These are phyloP conservation scores for Danionella dracula DNA, from an alignment of 2,797 vertebrate species.

Conservation along the genomic window DNA sequence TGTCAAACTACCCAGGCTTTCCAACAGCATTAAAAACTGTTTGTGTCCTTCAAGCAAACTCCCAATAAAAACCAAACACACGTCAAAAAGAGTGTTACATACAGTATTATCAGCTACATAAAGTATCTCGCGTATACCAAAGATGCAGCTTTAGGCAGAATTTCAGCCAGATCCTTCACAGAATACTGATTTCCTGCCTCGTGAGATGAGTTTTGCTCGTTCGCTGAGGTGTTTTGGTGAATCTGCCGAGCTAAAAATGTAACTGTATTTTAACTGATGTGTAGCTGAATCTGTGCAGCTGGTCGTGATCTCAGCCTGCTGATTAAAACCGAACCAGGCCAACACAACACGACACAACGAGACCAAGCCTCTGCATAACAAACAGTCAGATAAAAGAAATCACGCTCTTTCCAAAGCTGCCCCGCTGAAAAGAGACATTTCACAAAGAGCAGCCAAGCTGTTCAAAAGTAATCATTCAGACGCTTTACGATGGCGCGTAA, in stretches of 20 bases:
- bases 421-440: slow-evolving; percentile 34
- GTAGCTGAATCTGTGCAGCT: slow-evolving; percentile 33
- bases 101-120: no score
- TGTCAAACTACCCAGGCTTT: no score
- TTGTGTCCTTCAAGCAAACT: no score
- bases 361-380: not conserved
- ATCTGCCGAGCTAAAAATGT: slow-evolving; percentile 27
- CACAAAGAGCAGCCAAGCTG: slow-evolving; percentile 11
- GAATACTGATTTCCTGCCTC: slow-evolving; percentile 21
- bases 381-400: slow-evolving; percentile 41
- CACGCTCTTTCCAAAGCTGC: slow-evolving; percentile 29
- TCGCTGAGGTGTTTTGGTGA: slow-evolving; percentile 3
- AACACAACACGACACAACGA: slow-evolving; percentile 15
- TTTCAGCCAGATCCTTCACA: not conserved
- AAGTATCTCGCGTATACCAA: no score
- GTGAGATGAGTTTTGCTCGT: slow-evolving; percentile 30
- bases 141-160: not conserved
- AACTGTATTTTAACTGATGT: slow-evolving; percentile 40
- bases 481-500: not conserved
- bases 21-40: no score
- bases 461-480: slow-evolving; percentile 29
- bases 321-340: slow-evolving; percentile 36
- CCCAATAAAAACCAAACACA: no score
- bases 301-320: slow-evolving; percentile 28
- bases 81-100: no score